A percentile compares a stretch with the other conserved stretches of the same genome.
These are phyloP conservation scores for Oceanites oceanicus DNA, from an alignment of 2,113 vertebrate genomes.

Conservation along the genomic window DNA sequence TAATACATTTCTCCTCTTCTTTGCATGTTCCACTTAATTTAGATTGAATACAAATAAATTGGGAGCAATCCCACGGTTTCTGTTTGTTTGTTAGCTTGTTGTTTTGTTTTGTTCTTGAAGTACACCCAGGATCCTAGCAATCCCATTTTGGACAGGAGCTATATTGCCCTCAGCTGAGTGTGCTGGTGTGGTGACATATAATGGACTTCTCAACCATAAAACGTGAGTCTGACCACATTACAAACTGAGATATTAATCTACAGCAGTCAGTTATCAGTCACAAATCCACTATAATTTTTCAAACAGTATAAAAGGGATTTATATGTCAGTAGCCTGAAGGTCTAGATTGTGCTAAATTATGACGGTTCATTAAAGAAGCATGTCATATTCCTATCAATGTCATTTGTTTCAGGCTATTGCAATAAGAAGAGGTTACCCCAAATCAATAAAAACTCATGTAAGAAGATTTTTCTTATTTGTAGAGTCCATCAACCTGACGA, in stretches of 20 bases:
- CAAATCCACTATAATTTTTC: not conserved
- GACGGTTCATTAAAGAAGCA: not conserved
- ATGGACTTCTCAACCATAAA: not conserved
- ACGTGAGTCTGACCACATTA: not conserved
- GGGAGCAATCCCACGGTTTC: not conserved
- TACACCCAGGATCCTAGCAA: not conserved
- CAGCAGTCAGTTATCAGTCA: not conserved
- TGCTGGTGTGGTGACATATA: not conserved
- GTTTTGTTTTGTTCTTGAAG: not conserved
- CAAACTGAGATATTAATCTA: not conserved
- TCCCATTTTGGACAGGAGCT: not conserved
- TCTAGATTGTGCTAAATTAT: not conserved
- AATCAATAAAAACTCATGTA: not conserved
- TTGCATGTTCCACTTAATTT: not conserved
- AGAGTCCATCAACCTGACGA: not conserved
- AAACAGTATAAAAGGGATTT: not conserved
- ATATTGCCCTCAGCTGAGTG: not conserved
- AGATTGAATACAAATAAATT: not conserved
- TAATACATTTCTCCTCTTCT: not conserved
- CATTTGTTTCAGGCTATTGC: not conserved
- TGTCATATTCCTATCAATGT: not conserved
- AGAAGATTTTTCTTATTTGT: not conserved
- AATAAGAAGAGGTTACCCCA: not conserved
- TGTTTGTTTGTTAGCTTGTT: not conserved
- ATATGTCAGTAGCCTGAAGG: not conserved